Percentiles rank a stretch among this genome's conserved stretches.
These are phyloP conservation scores for Urocynchramus pylzowi DNA, from an alignment of 2,113 vertebrate species.

Conservation along the genomic window DNA sequence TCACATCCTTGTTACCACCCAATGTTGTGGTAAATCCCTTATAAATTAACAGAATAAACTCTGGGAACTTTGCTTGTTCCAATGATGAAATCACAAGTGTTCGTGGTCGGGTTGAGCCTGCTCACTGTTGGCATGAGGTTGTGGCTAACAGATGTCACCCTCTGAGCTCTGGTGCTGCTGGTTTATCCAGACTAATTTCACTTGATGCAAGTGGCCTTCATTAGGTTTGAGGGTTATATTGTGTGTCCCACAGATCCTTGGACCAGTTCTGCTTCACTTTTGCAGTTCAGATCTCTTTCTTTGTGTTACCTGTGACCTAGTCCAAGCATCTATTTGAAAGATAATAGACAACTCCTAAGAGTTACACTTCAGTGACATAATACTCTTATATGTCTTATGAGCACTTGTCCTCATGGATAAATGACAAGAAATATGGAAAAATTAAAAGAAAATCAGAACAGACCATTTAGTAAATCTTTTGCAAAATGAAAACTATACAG, in stretches of 20 bases:
- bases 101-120: background rate
- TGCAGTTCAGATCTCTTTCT: background rate
- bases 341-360: background rate
- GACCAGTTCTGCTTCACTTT: background rate
- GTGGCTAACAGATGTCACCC: background rate
- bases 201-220: background rate
- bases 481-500: background rate
- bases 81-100: background rate
- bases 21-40: background rate
- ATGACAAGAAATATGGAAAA: background rate
- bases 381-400: background rate
- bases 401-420: background rate
- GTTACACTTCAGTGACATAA: background rate
- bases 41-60: background rate
- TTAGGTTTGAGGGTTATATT: background rate
- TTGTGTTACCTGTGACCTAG: background rate
- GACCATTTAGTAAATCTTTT: background rate
- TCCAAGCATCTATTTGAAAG: background rate
- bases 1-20: background rate
- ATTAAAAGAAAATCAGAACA: background rate
- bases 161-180: background rate
- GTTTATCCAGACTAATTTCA: background rate
- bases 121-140: rapidly evolving
- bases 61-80: background rate
- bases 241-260: background rate